Percentiles rank a stretch among this genome's conserved stretches.
phyloP scores from a whole-genome alignment of 1,140 invertebrate species.

The Tetragonula clypearis region DNA sequence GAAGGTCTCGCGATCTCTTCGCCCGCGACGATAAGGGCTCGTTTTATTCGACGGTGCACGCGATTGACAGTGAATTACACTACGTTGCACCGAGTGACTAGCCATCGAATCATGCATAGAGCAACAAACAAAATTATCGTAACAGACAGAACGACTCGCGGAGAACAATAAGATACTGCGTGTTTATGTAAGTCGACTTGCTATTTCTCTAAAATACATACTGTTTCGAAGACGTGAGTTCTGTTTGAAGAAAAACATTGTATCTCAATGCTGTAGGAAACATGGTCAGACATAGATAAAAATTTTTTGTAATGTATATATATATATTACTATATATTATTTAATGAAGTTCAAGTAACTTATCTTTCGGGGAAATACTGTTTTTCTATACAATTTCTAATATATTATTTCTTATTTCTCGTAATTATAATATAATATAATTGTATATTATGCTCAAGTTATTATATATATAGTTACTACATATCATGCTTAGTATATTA shows the following conservation, averaged over 20 bases:
- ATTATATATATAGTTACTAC: too few relatives aligned
- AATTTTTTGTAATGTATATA: neutral
- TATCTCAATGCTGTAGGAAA: neutral
- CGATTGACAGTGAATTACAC: slow-evolving; percentile 35
- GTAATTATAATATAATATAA: neutral
- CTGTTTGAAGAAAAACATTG: neutral
- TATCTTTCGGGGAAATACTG: neutral
- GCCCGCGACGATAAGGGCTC: slow-evolving; percentile 24
- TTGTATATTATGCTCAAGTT: too few relatives aligned
- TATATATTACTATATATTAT: too few relatives aligned
- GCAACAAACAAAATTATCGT: slow-evolving; percentile 28
- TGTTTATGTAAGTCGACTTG: neutral
- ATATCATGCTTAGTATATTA: too few relatives aligned
- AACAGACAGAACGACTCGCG: neutral
- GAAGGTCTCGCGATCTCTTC: neutral
- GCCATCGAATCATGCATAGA: neutral
- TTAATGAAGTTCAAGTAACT: neutral
- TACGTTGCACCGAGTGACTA: neutral
- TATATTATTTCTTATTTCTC: neutral
- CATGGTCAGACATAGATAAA: neutral
- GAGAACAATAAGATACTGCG: slow-evolving; percentile 21
- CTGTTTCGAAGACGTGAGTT: neutral
- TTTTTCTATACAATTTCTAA: neutral
- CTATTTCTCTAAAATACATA: neutral
- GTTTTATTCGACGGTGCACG: slow-evolving; percentile 34